Percentiles rank a stretch among this genome's conserved stretches.
phyloP scores from a whole-genome alignment of 1,140 invertebrate species.

The Trichonephila inaurata region DNA sequence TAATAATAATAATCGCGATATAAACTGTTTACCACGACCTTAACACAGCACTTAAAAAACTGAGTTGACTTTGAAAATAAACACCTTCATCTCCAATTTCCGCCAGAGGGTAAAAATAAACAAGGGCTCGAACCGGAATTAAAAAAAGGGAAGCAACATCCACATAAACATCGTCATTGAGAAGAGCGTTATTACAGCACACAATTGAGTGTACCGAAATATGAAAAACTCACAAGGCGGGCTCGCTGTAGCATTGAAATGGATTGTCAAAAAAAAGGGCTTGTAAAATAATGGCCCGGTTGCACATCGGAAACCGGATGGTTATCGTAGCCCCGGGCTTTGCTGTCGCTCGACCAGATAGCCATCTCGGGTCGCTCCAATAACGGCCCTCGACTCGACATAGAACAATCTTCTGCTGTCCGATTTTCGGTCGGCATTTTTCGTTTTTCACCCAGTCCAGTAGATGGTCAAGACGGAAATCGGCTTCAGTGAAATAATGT shows the following conservation, averaged over 20 bases:
- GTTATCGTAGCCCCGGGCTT: not conserved
- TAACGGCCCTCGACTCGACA: conserved; percentile 8
- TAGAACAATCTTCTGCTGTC: not conserved
- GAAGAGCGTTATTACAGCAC: not conserved
- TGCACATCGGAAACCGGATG: conserved; percentile 7
- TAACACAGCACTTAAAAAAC: not conserved
- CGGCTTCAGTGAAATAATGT: too few species aligned
- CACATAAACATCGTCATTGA: not conserved
- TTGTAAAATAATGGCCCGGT: not conserved
- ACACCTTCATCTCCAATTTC: not conserved
- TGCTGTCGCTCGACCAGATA: not conserved
- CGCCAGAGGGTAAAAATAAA: not conserved
- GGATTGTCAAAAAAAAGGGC: too few species aligned
- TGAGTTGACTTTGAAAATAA: not conserved
- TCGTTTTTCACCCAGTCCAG: not conserved
- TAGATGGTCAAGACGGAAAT: not conserved
- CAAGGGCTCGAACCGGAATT: not conserved
- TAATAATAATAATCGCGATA: not conserved
- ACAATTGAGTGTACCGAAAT: not conserved
- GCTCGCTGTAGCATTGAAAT: not conserved
- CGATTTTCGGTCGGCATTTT: not conserved
- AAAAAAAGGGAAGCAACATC: not conserved
- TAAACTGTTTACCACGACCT: not conserved
- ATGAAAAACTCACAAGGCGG: not conserved
- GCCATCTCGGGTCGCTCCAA: conserved; percentile 28